These are phyloP conservation scores for Sebastes wilsoni DNA, from an alignment of 2,797 vertebrate genomes.

Conservation along the genomic window DNA sequence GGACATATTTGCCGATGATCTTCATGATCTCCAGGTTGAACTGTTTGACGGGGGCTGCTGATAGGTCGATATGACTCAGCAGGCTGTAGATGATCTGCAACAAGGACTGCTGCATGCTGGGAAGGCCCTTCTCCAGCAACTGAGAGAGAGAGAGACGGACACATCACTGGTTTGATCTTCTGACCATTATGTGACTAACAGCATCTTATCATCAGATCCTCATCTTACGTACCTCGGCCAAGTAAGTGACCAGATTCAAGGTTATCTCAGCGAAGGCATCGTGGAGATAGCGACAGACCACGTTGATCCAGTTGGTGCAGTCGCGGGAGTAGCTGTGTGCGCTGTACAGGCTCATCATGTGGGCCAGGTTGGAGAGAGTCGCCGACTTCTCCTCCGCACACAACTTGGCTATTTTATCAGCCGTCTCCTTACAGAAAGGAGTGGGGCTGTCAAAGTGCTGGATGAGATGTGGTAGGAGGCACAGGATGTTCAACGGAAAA, in stretches of 20 bases:
- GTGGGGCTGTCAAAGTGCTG: slow-evolving; percentile 99
- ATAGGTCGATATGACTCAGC: slow-evolving; percentile 95
- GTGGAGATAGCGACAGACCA: slow-evolving; percentile 96
- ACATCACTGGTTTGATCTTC: not conserved
- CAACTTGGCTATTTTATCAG: slow-evolving; percentile 96
- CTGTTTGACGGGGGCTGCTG: slow-evolving; percentile 94
- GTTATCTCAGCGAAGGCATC: slow-evolving; percentile 96
- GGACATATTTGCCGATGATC: slow-evolving; percentile 98
- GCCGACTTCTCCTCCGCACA: slow-evolving; percentile 95
- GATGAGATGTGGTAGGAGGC: slow-evolving; percentile 97
- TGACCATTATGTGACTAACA: not conserved
- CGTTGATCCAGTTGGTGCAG: slow-evolving; percentile 98
- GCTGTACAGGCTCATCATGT: slow-evolving; percentile 99
- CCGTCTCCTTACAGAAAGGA: slow-evolving; percentile 97
- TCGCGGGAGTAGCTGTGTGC: slow-evolving; percentile 97
- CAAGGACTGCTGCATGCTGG: slow-evolving; percentile 96
- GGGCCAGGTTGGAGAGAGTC: slow-evolving; percentile 94
- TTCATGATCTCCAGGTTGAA: slow-evolving; percentile 99
- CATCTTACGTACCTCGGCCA: slow-evolving; percentile 90
- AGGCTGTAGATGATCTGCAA: slow-evolving; percentile 98
- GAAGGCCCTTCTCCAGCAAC: slow-evolving; percentile 95
- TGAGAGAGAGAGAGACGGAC: slow-evolving; percentile 53
- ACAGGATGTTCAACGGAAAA: slow-evolving; percentile 98
- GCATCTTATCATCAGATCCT: not conserved
- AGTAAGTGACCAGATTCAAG: slow-evolving; percentile 94